Evolutionary conservation across 2,888 invertebrate species (phyloP), one percentile per base, ranked within the genome.

Genomic region (Parnassius mnemosyne): DNA sequence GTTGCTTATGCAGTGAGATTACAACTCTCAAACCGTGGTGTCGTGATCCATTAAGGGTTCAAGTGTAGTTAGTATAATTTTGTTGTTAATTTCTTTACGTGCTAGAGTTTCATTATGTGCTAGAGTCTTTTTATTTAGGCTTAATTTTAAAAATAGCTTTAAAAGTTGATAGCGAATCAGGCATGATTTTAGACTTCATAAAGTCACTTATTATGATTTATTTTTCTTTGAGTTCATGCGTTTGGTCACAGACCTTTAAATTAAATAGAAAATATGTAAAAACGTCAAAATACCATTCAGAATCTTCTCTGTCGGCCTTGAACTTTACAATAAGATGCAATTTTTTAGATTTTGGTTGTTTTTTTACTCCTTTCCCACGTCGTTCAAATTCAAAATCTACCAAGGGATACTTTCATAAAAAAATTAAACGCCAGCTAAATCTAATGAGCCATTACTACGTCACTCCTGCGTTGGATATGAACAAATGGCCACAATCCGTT

Each of bases 1-100:
- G 58, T 56, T 63, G 60, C 58, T 62, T 54, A 63, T 63, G 66
- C 71, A 75, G 73, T 71, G n/a, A 61, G 66, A 68, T 69, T 71
- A 65, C 64, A 68, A 55, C 65, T 63, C 61, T 67, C 63, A 66
- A 60, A 64, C 67, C 47, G 64, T 61, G 10, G 53, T 60, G 44
- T 25, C 56, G 52, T 52, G 58, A 46, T 57, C 44, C 11, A 13
- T 49, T n/a, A 12, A 16, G 10, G 5, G 0, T 3, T 9, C 20
- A 53, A 5, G 42, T 60, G 3, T 43, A 49, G 53, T 62, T 16
- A 47, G n/a, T 57, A 13, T 43, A 10, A 3, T 34, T 34, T 7
- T 34, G 34, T 34, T 34, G 34, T 34, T 34, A 34, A 34, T 34
- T 34, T 7, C 3, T 34, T 34, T 34, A 34, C 7, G 34, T 34